Conservation (phyloP, 1,140 invertebrate genomes). For the Condylostylus longicornis region DNA sequence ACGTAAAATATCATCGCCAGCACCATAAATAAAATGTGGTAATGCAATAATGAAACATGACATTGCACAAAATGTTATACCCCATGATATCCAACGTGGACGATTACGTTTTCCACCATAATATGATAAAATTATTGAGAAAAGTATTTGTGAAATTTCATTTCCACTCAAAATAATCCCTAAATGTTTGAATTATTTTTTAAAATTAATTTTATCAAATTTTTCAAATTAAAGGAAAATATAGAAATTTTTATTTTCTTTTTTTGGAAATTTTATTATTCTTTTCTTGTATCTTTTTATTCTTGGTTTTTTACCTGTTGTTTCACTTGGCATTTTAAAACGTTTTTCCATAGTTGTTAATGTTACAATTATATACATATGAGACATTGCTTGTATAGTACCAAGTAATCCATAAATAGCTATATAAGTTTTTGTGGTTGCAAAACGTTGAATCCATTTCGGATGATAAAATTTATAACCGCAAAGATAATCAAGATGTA, state of each 20-base stretch:
- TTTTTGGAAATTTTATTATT: neutral
- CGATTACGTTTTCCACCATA: slow-evolving; percentile 42
- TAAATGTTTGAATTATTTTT: too few species aligned
- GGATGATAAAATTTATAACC: slow-evolving; percentile 45
- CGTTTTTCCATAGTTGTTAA: slow-evolving; percentile 54
- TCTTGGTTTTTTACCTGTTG: slow-evolving; percentile 38
- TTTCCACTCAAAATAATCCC: slow-evolving; percentile 54
- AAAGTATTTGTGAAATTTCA: slow-evolving; percentile 51
- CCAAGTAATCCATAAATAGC: slow-evolving; percentile 47
- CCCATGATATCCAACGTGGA: slow-evolving; percentile 50
- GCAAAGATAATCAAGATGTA: slow-evolving; percentile 36
- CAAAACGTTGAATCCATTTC: slow-evolving; percentile 43
- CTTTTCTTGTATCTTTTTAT: neutral
- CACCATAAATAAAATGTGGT: slow-evolving; percentile 53
- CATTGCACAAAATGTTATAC: slow-evolving; percentile 42
- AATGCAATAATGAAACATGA: slow-evolving; percentile 47
- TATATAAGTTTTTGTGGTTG: slow-evolving; percentile 45
- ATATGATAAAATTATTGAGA: slow-evolving; percentile 44
- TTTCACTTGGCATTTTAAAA: slow-evolving; percentile 54
- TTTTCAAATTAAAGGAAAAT: neutral
- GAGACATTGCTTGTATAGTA: slow-evolving; percentile 54
- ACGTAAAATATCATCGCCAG: slow-evolving; percentile 37
- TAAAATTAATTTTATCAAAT: too few species aligned
- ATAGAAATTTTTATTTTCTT: neutral
- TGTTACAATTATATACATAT: slow-evolving; percentile 50